Base-by-base conservation (phyloP, 53 echinoderm and acorn worm genomes). In the Apostichopus leukothele region DNA sequence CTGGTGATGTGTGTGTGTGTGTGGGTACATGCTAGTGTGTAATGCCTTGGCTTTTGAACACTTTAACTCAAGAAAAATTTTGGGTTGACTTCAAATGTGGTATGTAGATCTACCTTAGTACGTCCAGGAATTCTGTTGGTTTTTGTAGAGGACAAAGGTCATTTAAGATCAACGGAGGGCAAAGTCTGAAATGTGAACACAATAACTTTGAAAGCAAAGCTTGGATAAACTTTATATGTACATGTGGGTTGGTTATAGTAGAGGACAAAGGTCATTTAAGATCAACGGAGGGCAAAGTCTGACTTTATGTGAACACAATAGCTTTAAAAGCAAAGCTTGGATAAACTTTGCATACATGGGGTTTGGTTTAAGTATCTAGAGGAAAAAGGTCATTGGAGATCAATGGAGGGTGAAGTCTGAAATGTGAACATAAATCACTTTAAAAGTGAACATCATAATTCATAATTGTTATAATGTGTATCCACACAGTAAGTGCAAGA, bases 151-250 rank as follows among this genome's bases (percentile, higher is more conserved):
- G 63, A 12, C 63, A 61, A 61, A 12, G 63, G 63, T 61, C 75
- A 75, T 75, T 21, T 75, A 14, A n/a, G 27, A 9, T 75, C 75
- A 75, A 75, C 27, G 20, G 19, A 14, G 8, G 14, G 10, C 63
- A 61, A 61, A 61, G 10, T 61, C 19, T 75, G 75, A 75, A 75
- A 75, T 75, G 75, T 75, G 20, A 75, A 27, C 22, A 61, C 63
- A 61, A 6, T 7, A 10, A 61, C 63, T 61, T 3, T 61, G 14
- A 61, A 61, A 7, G 6, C 11, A 14, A 61, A 61, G 6, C 10
- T 61, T 5, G 8, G 9, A 61, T 61, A 61, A 14, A 61, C 14
- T 7, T 61, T 12, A 61, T 61, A 61, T n/a, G n/a, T 61, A 12
- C 10, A 3, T 6, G 14, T 25, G 25, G 3, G 3, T 6, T 5